These are phyloP conservation scores for Chauna torquata DNA, from an alignment of 2,113 vertebrate species.

Conservation along the genomic window DNA sequence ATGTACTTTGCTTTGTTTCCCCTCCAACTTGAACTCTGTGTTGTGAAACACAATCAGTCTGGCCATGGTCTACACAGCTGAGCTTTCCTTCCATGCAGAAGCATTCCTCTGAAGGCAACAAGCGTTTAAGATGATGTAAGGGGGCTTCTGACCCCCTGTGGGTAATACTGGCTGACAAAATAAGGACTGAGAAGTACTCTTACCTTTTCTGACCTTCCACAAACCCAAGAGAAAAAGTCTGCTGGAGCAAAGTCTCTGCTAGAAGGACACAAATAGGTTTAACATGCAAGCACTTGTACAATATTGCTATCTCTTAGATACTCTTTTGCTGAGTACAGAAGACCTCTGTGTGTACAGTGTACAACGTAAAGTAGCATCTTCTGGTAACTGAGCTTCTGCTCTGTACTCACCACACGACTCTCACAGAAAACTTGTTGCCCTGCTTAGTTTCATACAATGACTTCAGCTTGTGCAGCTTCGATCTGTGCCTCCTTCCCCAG, in stretches of 20 bases:
- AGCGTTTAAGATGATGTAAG: not conserved
- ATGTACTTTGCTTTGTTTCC: slow-evolving; percentile 30
- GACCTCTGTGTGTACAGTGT: not conserved
- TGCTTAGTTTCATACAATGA: not conserved
- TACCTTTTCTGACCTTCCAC: slow-evolving; percentile 18
- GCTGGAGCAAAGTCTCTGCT: not conserved
- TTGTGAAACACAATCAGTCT: slow-evolving; percentile 66
- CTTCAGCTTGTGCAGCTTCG: not conserved
- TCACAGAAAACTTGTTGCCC: not conserved
- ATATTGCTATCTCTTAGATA: slow-evolving; percentile 9
- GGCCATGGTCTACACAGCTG: slow-evolving; percentile 35
- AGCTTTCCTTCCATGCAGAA: slow-evolving; percentile 18
- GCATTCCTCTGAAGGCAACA: slow-evolving; percentile 52
- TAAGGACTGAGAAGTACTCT: not conserved
- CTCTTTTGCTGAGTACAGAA: not conserved
- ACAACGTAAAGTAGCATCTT: not conserved
- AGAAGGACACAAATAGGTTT: not conserved
- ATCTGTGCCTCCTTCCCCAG: not conserved
- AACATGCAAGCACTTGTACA: not conserved
- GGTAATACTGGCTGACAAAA: not conserved
- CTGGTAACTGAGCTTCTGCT: not conserved
- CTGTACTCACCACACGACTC: accelerated
- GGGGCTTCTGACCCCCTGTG: not conserved
- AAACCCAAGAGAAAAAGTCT: not conserved
- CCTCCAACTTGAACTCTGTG: slow-evolving; percentile 38